A percentile compares a stretch with the other conserved stretches of the same genome.
These are phyloP conservation scores for Momotus momota DNA, from an alignment of 2,797 vertebrate species.

Conservation along the genomic window DNA sequence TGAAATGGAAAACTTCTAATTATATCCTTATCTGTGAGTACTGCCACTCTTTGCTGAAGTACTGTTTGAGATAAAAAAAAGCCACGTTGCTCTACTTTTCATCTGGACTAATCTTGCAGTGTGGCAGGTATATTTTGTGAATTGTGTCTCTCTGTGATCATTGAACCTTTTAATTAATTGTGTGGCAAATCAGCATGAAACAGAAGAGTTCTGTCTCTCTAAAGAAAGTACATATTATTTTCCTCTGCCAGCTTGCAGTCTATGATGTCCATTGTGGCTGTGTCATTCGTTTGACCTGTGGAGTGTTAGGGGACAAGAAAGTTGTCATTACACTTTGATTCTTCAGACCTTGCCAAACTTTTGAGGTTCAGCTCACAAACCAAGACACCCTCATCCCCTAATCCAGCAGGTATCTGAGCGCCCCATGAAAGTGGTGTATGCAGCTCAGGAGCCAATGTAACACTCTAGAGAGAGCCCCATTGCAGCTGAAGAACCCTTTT, in stretches of 20 bases:
- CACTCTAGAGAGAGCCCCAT: background rate
- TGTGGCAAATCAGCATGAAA: background rate
- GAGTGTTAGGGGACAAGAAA: background rate
- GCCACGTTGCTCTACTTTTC: background rate
- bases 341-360: background rate
- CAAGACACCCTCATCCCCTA: background rate
- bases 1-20: conserved; percentile 23
- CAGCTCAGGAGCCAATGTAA: background rate
- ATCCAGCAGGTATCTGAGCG: background rate
- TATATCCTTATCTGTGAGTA: background rate
- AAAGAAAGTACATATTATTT: background rate
- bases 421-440: accelerated
- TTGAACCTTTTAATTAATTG: background rate
- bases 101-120: background rate
- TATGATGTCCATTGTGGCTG: background rate
- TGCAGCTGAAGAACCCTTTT: background rate
- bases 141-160: background rate
- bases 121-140: background rate
- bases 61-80: background rate
- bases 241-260: background rate
- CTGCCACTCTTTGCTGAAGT: background rate
- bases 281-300: background rate
- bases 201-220: background rate
- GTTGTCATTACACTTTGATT: background rate
- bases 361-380: background rate